Evolutionary conservation across 1,140 invertebrate species (phyloP).

Genomic region (Leucophenga varia): DNA sequence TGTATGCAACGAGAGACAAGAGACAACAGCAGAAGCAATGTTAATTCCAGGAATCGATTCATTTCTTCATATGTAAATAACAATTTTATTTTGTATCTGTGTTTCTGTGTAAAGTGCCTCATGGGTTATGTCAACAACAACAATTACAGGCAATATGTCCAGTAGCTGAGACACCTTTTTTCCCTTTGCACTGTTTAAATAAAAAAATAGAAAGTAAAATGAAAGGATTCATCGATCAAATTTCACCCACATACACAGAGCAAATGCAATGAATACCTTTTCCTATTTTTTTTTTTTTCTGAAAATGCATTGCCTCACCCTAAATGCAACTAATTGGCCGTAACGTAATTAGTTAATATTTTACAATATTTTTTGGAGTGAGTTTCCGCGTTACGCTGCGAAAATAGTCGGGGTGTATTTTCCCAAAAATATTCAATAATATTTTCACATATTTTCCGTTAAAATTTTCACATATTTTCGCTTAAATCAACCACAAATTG

Average conservation of each 20-base stretch:
- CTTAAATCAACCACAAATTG: no score
- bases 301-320: conserved; percentile 19
- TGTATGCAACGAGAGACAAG: conserved; percentile 18
- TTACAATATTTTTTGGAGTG: no score
- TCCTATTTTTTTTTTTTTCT: conserved; percentile 19
- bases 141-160: conserved; percentile 34
- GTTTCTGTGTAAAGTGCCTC: not conserved
- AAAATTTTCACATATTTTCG: no score
- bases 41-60: conserved; percentile 17
- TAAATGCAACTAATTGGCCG: conserved; percentile 43
- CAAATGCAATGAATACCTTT: conserved; percentile 4
- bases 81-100: conserved; percentile 34
- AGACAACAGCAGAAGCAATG: conserved; percentile 15
- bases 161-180: not conserved
- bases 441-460: no score
- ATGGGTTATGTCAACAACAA: conserved; percentile 42
- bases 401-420: no score
- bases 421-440: no score
- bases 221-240: conserved; percentile 41
- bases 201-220: conserved; percentile 18
- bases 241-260: conserved; percentile 1
- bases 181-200: conserved; percentile 24
- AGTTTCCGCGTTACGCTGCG: no score
- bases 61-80: conserved; percentile 44
- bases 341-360: conserved; percentile 52